phyloP scores from a whole-genome alignment of 2,888 invertebrate species.

The Agrotis clavis region DNA sequence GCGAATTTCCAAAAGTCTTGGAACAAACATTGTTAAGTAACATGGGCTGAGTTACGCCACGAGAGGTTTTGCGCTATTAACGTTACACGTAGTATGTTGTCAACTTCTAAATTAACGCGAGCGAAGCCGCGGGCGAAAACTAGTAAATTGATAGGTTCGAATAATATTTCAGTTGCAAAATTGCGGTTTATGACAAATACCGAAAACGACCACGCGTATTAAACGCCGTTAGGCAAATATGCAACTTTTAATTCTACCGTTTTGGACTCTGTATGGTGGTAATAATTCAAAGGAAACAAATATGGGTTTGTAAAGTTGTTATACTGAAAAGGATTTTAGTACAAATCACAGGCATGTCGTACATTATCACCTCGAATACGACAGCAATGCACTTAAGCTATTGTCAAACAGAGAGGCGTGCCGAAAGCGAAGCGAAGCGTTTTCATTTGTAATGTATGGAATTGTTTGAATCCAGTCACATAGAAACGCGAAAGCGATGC shows the following conservation, averaged over 20 bases:
- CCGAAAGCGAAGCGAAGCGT: too few species aligned
- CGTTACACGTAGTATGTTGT: too few species aligned
- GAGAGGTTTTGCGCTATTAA: too few species aligned
- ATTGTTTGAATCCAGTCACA: too few species aligned
- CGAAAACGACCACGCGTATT: slow-evolving; percentile 25
- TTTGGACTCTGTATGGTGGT: slow-evolving; percentile 12
- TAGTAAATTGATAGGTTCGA: slow-evolving; percentile 9
- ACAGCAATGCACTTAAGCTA: slow-evolving; percentile 38
- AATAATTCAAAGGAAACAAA: slow-evolving; percentile 42
- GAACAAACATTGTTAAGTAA: too few species aligned
- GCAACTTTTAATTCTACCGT: slow-evolving; percentile 32
- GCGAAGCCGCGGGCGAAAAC: too few species aligned
- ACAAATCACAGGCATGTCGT: slow-evolving; percentile 46
- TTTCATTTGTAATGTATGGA: too few species aligned
- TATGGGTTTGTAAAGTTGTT: slow-evolving; percentile 26
- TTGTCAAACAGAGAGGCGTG: too few species aligned
- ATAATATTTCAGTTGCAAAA: slow-evolving; percentile 22
- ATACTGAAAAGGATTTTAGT: slow-evolving; percentile 19
- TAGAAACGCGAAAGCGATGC: too few species aligned
- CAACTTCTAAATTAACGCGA: too few species aligned
- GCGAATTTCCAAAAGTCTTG: too few species aligned
- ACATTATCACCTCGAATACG: slow-evolving; percentile 32
- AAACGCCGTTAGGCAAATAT: slow-evolving; percentile 29
- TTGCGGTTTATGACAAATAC: slow-evolving; percentile 16
- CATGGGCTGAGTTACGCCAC: too few species aligned